A percentile compares a stretch with the other conserved stretches of the same genome.
phyloP scores from a whole-genome alignment of 2,888 invertebrate genomes.

The Iselma pallidipennis region DNA sequence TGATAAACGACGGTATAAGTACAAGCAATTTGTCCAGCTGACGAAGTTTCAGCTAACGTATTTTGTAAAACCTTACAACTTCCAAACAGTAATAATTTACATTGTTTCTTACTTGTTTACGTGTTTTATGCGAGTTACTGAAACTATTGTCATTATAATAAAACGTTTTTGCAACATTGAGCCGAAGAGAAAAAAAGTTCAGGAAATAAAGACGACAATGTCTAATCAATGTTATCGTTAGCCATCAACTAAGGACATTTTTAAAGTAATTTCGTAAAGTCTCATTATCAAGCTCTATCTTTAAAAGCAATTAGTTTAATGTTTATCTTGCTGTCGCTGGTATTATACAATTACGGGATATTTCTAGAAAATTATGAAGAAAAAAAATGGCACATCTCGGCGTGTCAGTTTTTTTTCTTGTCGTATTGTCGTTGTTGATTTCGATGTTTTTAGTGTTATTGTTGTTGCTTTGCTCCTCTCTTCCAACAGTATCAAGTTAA shows the following conservation, averaged over 20 bases:
- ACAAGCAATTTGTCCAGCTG: conserved; percentile 26
- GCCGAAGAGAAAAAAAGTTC: background rate
- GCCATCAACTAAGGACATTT: too few relatives aligned
- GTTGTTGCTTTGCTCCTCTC: background rate
- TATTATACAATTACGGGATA: background rate
- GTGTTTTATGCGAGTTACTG: conserved; percentile 15
- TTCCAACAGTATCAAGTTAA: conserved; percentile 1
- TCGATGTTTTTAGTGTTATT: background rate
- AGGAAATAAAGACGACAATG: background rate
- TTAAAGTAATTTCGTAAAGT: too few relatives aligned
- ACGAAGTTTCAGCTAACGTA: conserved; percentile 18
- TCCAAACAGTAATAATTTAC: conserved; percentile 26
- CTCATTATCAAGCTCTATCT: background rate
- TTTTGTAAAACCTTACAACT: conserved; percentile 24
- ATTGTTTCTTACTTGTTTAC: conserved; percentile 25
- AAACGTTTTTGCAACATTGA: too few relatives aligned
- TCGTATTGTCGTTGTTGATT: background rate
- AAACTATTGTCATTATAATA: conserved; percentile 22
- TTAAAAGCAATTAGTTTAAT: background rate
- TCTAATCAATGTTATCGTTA: too few relatives aligned
- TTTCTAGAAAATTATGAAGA: background rate
- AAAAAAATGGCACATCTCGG: background rate
- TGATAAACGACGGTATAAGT: conserved; percentile 25
- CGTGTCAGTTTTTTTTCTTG: background rate
- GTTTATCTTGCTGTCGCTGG: background rate